These are phyloP conservation scores for Sminthopsis crassicaudata DNA, from an alignment of 2,113 vertebrate species.

Conservation along the genomic window DNA sequence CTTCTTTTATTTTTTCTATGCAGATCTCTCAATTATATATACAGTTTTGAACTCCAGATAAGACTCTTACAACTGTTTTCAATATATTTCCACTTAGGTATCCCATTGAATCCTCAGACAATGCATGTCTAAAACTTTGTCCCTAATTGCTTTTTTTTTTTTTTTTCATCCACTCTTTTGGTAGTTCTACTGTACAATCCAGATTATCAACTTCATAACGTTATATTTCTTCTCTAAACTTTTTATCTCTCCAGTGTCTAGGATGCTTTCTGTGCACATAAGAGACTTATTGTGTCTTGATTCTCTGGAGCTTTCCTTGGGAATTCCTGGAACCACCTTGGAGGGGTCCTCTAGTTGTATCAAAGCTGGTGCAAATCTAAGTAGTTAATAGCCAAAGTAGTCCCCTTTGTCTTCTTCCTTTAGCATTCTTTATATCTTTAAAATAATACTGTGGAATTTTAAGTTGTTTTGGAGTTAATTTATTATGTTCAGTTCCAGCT, in stretches of 20 bases:
- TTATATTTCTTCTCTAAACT: neutral
- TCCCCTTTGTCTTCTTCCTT: neutral
- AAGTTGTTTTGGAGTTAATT: neutral
- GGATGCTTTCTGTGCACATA: neutral
- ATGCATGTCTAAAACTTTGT: neutral
- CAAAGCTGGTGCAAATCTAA: neutral
- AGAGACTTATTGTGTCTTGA: neutral
- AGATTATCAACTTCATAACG: neutral
- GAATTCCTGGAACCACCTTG: neutral
- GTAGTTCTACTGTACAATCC: neutral
- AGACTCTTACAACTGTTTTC: neutral
- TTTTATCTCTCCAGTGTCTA: neutral
- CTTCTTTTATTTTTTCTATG: neutral
- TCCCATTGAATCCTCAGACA: neutral
- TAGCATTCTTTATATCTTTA: neutral
- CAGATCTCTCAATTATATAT: neutral
- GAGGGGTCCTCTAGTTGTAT: neutral
- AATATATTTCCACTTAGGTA: neutral
- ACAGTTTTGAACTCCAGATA: neutral
- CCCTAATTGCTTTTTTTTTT: neutral
- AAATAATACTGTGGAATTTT: neutral
- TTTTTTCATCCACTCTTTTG: neutral
- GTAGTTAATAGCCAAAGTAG: neutral
- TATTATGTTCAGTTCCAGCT: neutral
- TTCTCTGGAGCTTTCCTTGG: neutral